phyloP scores from a whole-genome alignment of 2,797 vertebrate genomes.

The Phalanger gymnotis region DNA sequence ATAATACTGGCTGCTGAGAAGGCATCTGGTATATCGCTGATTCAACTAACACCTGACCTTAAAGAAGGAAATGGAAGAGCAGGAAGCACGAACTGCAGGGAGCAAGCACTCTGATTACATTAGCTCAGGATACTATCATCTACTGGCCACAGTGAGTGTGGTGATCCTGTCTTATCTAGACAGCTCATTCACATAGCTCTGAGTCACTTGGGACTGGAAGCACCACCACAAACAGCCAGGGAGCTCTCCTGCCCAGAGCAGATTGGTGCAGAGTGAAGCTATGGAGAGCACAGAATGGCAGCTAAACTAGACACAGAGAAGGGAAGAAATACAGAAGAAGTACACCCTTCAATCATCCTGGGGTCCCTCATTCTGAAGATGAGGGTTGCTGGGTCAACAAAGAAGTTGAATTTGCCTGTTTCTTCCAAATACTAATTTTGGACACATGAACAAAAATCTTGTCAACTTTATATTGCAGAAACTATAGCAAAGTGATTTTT shows the following conservation, averaged over 20 bases:
- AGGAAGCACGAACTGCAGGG: conserved; percentile 7
- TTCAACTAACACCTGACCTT: background rate
- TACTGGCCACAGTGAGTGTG: background rate
- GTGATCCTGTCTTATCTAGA: background rate
- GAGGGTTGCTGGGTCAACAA: background rate
- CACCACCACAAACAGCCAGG: background rate
- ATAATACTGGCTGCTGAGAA: background rate
- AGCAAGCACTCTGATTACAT: background rate
- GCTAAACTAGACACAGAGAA: background rate
- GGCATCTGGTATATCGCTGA: background rate
- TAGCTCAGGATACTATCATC: background rate
- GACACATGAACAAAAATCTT: background rate
- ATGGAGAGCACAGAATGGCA: conserved; percentile 6
- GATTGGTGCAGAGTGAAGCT: conserved; percentile 9
- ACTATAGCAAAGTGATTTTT: background rate
- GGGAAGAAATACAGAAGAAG: background rate
- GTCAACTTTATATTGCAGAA: background rate
- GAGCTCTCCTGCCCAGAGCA: background rate
- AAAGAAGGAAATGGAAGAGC: background rate
- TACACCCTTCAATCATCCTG: background rate
- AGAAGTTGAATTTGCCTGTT: background rate
- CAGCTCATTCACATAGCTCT: background rate
- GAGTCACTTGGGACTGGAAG: background rate
- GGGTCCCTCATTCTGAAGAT: background rate
- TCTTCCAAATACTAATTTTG: background rate